Percentiles rank a stretch among this genome's conserved stretches.
Conservation (phyloP, 2,888 invertebrate species). For the Lasioglossum marginatum region DNA sequence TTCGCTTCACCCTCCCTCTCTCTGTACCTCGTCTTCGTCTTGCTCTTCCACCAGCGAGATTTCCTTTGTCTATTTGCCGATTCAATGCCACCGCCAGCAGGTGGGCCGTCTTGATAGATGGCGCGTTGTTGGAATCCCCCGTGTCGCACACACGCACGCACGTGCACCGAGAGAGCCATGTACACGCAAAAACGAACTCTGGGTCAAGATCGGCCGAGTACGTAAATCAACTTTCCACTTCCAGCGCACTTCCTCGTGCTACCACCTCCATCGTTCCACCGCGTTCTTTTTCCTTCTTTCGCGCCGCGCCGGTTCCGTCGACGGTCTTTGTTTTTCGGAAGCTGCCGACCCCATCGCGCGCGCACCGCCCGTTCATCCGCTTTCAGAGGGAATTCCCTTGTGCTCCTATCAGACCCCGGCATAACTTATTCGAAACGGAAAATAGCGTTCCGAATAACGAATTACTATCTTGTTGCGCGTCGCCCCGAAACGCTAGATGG, state of each 20-base stretch:
- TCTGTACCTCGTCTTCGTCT: background rate
- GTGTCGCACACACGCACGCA: slow-evolving; percentile 28
- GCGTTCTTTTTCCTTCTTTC: slow-evolving; percentile 15
- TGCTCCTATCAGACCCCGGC: slow-evolving; percentile 13
- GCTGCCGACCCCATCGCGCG: background rate
- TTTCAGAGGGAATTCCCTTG: slow-evolving; percentile 20
- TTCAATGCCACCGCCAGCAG: slow-evolving; percentile 71
- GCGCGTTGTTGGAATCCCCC: slow-evolving; percentile 65
- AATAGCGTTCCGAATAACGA: background rate
- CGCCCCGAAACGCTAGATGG: background rate
- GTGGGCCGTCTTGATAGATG: slow-evolving; percentile 72
- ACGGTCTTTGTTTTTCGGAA: slow-evolving; percentile 40
- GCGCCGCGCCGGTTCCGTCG: background rate
- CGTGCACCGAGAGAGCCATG: slow-evolving; percentile 34
- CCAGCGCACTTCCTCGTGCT: slow-evolving; percentile 60
- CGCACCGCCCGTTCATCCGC: background rate
- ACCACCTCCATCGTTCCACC: slow-evolving; percentile 25
- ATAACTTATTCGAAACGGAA: background rate
- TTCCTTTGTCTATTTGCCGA: slow-evolving; percentile 69
- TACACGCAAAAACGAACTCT: slow-evolving; percentile 64
- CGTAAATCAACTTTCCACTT: slow-evolving; percentile 76
- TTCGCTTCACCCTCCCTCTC: slow-evolving; percentile 1
- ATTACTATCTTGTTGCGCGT: background rate
- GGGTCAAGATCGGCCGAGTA: slow-evolving; percentile 77
- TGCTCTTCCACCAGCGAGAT: slow-evolving; percentile 40